Evolutionary conservation across 2,113 vertebrate species (phyloP).

Genomic region (Gavialis gangeticus): DNA sequence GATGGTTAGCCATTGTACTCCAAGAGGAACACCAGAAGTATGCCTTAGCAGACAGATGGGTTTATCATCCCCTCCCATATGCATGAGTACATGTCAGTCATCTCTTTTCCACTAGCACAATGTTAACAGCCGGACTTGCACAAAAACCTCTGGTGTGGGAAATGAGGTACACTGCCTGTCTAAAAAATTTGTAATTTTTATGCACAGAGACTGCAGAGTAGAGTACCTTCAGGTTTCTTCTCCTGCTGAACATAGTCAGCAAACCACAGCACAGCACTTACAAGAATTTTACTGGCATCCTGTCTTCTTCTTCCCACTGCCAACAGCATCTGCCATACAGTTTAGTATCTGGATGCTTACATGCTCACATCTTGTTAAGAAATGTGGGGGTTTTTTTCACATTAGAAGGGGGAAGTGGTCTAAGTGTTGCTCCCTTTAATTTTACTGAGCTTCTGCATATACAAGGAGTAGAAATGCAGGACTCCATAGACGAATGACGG

Average conservation of each 20-base stretch:
- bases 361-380: not conserved
- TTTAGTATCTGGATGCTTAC: not conserved
- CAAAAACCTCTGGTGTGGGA: not conserved
- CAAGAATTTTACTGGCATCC: not conserved
- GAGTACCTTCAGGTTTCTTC: not conserved
- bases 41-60: constrained; percentile 22
- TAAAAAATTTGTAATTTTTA: not conserved
- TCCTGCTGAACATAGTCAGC: not conserved
- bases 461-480: not conserved
- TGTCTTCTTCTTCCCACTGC: not conserved
- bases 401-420: not conserved
- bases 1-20: constrained; percentile 23
- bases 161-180: not conserved
- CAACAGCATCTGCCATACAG: not conserved
- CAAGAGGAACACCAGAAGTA: constrained; percentile 1
- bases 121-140: not conserved
- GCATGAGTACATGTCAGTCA: not conserved
- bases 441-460: not conserved
- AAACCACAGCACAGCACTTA: constrained; percentile 23
- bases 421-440: not conserved
- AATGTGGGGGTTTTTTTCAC: not conserved
- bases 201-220: constrained; percentile 34
- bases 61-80: rapidly evolving
- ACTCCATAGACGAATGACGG: not conserved
- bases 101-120: not conserved